Evolutionary conservation across 1,140 invertebrate species (phyloP).

Genomic region (Formica selysi): DNA sequence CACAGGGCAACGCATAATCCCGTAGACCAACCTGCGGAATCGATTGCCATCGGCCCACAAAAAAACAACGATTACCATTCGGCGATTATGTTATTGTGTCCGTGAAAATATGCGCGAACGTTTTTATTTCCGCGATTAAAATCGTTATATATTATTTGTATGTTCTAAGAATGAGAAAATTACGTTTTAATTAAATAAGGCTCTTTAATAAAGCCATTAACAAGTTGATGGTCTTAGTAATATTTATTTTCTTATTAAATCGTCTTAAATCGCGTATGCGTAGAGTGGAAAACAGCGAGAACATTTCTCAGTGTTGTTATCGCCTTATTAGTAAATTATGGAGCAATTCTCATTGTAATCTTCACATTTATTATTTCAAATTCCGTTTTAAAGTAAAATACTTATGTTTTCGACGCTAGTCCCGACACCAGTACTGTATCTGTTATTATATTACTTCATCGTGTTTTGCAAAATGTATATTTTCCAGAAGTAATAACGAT

Average conservation of each 20-base stretch:
- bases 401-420: not conserved
- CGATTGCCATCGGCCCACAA: slow-evolving; percentile 58
- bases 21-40: slow-evolving; percentile 21
- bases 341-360: not conserved
- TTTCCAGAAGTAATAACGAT: slow-evolving; percentile 42
- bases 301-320: slow-evolving; percentile 6
- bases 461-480: slow-evolving; percentile 48
- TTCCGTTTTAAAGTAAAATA: not conserved
- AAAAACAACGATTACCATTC: slow-evolving; percentile 2
- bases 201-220: slow-evolving; percentile 25
- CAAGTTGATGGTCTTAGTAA: not conserved
- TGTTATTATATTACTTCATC: slow-evolving; percentile 60
- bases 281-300: slow-evolving; percentile 32
- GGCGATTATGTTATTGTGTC: not conserved
- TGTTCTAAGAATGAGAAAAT: slow-evolving; percentile 1
- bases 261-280: slow-evolving; percentile 25
- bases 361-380: not conserved
- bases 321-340: slow-evolving; percentile 30
- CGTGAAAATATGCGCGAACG: not conserved
- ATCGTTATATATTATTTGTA: not conserved
- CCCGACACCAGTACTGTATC: not conserved
- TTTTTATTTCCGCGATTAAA: slow-evolving; percentile 10
- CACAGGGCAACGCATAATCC: slow-evolving; percentile 57
- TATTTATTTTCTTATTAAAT: slow-evolving; percentile 35
- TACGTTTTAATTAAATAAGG: slow-evolving; percentile 34